phyloP scores from a whole-genome alignment of 2,888 invertebrate genomes.

The Chrysolina americana region DNA sequence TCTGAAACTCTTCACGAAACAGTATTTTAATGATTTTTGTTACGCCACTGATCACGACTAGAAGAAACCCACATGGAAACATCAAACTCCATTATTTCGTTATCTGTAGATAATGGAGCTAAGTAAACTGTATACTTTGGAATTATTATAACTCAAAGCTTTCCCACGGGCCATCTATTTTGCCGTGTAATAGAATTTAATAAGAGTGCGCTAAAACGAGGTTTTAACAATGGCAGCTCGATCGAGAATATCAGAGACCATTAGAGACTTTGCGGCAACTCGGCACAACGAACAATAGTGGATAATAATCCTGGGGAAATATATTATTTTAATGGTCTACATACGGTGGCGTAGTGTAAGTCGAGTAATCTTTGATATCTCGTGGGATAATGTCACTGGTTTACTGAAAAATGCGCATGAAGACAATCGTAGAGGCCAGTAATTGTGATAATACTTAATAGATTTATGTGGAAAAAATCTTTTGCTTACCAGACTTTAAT shows the following conservation, averaged over 20 bases:
- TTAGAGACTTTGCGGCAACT: conserved; percentile 17
- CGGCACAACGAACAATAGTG: conserved; percentile 13
- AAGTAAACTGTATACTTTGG: conserved; percentile 31
- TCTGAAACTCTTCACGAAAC: too few species aligned
- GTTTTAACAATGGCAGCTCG: conserved; percentile 33
- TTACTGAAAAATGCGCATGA: too few species aligned
- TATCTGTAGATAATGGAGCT: neutral
- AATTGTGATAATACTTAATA: neutral
- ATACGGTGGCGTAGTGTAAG: neutral
- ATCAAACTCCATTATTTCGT: conserved; percentile 11
- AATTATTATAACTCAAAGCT: conserved; percentile 32
- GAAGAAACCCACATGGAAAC: conserved; percentile 11
- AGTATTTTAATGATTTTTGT: neutral
- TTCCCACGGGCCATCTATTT: conserved; percentile 36
- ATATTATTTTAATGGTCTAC: conserved; percentile 20
- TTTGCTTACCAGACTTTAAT: too few species aligned
- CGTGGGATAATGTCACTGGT: neutral
- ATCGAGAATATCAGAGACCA: conserved; percentile 20
- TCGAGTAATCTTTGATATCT: conserved; percentile 18
- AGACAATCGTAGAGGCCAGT: neutral
- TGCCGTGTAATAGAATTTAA: conserved; percentile 35
- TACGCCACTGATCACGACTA: neutral
- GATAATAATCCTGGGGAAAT: conserved; percentile 2
- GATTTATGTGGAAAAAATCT: too few species aligned
- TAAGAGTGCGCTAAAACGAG: conserved; percentile 38